A percentile compares a stretch with the other conserved stretches of the same genome.
Evolutionary conservation across 2,888 invertebrate genomes (phyloP).

Genomic region (Eupithecia abbreviata): DNA sequence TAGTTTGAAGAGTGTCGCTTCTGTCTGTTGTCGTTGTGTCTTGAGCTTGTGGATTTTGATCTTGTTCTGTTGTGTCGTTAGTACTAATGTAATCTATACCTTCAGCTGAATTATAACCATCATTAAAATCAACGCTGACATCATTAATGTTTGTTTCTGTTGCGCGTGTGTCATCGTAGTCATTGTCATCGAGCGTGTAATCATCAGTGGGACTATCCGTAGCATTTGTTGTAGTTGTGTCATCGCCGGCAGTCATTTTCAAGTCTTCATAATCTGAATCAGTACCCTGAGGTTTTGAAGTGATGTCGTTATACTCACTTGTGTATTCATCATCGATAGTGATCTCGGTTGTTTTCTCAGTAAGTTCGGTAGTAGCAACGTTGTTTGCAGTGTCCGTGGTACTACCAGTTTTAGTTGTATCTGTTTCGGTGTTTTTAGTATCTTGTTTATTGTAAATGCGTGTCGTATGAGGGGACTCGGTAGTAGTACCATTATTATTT

Average conservation of each 20-base stretch:
- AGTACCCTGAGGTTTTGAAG: background rate
- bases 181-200: background rate
- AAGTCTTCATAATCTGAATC: background rate
- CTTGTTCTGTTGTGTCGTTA: background rate
- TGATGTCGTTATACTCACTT: background rate
- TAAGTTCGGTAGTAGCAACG: background rate
- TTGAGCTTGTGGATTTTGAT: background rate
- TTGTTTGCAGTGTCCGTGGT: background rate
- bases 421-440: background rate
- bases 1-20: background rate
- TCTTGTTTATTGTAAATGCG: background rate
- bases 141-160: background rate
- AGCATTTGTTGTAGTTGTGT: background rate
- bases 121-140: background rate
- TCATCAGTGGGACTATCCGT: background rate
- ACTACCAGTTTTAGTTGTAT: background rate
- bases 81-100: background rate
- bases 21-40: background rate
- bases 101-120: background rate
- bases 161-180: background rate
- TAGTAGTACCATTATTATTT: background rate
- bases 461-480: background rate
- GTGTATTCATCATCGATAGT: background rate
- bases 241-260: background rate
- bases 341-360: background rate